Conservation (phyloP, 2,888 invertebrate genomes). For the Conus canariensis region DNA sequence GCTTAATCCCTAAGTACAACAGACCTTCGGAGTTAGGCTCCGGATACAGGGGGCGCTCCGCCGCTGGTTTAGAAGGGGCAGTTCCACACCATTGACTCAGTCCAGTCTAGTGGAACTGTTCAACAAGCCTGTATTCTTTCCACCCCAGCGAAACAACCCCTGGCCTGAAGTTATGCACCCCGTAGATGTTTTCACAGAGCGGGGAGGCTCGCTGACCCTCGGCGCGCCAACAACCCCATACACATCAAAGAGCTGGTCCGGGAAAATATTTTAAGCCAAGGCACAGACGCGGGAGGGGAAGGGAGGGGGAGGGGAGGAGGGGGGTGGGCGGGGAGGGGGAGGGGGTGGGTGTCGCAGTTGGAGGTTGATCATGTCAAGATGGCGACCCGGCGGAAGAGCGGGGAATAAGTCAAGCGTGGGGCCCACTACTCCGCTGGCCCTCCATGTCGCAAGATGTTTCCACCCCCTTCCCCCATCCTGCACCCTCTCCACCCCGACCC, state of each 20-base stretch:
- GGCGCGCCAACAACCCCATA: neutral
- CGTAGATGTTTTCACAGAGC: neutral
- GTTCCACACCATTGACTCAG: neutral
- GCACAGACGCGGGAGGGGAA: neutral
- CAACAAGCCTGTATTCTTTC: neutral
- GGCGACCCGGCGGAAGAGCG: neutral
- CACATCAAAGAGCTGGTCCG: conserved; percentile 7
- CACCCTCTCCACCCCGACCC: too few species aligned
- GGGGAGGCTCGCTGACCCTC: neutral
- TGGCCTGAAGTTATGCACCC: neutral
- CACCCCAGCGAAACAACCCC: too few species aligned
- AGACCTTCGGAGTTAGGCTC: neutral
- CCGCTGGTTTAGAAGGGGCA: neutral
- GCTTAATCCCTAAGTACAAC: neutral
- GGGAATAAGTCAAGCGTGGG: neutral
- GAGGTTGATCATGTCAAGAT: neutral
- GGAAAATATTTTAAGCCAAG: neutral
- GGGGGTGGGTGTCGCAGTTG: neutral
- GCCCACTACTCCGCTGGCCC: neutral
- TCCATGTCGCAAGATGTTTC: neutral
- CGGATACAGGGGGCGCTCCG: neutral
- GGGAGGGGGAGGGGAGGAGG: neutral
- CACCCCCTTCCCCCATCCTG: too few species aligned
- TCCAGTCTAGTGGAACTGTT: neutral
- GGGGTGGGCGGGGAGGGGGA: too few species aligned